Percentiles rank a stretch among this genome's conserved stretches.
phyloP scores from a whole-genome alignment of 2,113 vertebrate species.

The Myiozetetes cayanensis region DNA sequence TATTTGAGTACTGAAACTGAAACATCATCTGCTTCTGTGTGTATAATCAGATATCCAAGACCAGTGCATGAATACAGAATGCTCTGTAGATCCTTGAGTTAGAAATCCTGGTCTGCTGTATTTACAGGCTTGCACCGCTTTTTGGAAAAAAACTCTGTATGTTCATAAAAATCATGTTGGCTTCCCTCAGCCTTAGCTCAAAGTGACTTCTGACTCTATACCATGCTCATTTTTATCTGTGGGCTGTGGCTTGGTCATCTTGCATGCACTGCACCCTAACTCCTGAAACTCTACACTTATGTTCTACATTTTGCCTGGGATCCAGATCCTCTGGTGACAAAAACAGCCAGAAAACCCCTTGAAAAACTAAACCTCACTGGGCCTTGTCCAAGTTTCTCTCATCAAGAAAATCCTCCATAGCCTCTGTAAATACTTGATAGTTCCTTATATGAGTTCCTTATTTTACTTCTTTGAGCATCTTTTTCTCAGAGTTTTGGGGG shows the following conservation, averaged over 20 bases:
- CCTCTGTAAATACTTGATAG: background rate
- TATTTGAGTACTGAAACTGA: background rate
- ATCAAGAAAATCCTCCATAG: background rate
- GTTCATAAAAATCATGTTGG: background rate
- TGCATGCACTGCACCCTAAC: background rate
- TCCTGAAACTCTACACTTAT: background rate
- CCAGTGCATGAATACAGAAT: background rate
- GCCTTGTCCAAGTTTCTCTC: background rate
- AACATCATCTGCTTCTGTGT: background rate
- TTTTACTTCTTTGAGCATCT: background rate
- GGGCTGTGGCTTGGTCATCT: background rate
- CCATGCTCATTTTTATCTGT: background rate
- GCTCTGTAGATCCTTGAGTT: background rate
- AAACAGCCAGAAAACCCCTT: background rate
- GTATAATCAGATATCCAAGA: background rate
- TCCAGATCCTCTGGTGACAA: background rate
- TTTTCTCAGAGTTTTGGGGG: background rate
- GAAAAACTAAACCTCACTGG: background rate
- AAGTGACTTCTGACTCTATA: background rate
- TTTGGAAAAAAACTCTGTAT: background rate
- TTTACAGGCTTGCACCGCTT: background rate
- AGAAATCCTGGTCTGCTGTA: background rate
- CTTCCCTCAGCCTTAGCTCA: background rate
- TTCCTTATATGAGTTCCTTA: background rate
- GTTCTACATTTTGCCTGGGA: background rate